A percentile compares a stretch with the other conserved stretches of the same genome.
These are phyloP conservation scores for Sardinella longiceps DNA, from an alignment of 2,797 vertebrate species.

Conservation along the genomic window DNA sequence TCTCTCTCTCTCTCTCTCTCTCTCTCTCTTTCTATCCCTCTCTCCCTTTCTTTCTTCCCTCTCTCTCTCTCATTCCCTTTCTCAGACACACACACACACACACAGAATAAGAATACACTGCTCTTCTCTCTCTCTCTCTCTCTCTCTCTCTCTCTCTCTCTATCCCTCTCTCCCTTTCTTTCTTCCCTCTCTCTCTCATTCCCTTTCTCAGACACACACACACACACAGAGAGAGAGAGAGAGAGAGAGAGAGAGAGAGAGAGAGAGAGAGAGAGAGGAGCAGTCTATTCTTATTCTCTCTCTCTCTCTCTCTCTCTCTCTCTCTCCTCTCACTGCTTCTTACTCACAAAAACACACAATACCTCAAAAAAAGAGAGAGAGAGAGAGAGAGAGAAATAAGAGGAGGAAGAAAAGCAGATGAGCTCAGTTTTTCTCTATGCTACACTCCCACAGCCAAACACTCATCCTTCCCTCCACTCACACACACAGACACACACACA, in stretches of 20 bases:
- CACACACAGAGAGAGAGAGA: too few relatives aligned
- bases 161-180: too few relatives aligned
- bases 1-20: background rate
- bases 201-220: too few relatives aligned
- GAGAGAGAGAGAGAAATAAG: background rate
- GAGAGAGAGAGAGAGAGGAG: too few relatives aligned
- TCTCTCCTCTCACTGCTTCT: background rate
- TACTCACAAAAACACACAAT: background rate
- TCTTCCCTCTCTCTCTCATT: too few relatives aligned
- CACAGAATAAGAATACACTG: background rate
- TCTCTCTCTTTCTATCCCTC: background rate
- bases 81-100: background rate
- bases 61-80: conserved; percentile 9
- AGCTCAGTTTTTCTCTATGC: background rate
- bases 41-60: background rate
- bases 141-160: too few relatives aligned
- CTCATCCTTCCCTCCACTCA: background rate
- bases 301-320: background rate
- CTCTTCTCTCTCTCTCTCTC: background rate
- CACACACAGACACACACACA: background rate
- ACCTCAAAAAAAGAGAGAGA: background rate
- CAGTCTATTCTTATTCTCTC: too few relatives aligned
- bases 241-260: too few relatives aligned
- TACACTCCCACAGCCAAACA: background rate
- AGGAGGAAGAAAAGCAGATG: background rate